Evolutionary conservation across 2,113 vertebrate species (phyloP).

Genomic region (Macquaria ambigua): DNA sequence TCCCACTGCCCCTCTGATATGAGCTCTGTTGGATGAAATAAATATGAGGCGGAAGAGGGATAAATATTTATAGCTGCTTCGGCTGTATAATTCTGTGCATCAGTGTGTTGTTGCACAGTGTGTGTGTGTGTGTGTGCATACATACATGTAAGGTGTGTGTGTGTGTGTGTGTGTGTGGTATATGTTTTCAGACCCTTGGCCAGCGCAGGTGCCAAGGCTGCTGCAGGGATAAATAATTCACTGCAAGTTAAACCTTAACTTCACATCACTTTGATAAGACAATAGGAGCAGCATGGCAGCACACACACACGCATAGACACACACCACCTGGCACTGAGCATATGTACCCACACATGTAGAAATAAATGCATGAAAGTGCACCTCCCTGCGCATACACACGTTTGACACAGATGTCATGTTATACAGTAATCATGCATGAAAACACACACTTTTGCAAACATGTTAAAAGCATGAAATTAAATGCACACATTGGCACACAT

Average conservation of each 20-base stretch:
- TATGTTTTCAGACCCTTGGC: constrained; percentile 59
- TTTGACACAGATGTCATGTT: constrained; percentile 38
- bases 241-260: constrained; percentile 73
- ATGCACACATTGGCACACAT: constrained; percentile 17
- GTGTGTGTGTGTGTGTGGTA: constrained; percentile 10
- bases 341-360: constrained; percentile 18
- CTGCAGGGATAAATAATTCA: constrained; percentile 81
- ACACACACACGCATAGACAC: constrained; percentile 26
- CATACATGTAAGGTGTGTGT: constrained; percentile 7
- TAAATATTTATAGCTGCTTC: constrained; percentile 82
- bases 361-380: constrained; percentile 25
- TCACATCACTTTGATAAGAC: constrained; percentile 75
- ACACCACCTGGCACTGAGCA: constrained; percentile 22
- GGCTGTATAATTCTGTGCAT: constrained; percentile 65
- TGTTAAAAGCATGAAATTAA: constrained; percentile 22
- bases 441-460: constrained; percentile 18
- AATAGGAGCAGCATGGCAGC: constrained; percentile 40
- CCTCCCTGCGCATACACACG: neutral
- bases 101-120: constrained; percentile 42
- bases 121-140: constrained; percentile 1
- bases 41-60: constrained; percentile 77
- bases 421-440: constrained; percentile 32
- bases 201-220: constrained; percentile 59
- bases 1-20: constrained; percentile 73
- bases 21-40: constrained; percentile 77